These are phyloP conservation scores for Hydropsyche betteni DNA, from an alignment of 2,888 invertebrate species.

Conservation along the genomic window DNA sequence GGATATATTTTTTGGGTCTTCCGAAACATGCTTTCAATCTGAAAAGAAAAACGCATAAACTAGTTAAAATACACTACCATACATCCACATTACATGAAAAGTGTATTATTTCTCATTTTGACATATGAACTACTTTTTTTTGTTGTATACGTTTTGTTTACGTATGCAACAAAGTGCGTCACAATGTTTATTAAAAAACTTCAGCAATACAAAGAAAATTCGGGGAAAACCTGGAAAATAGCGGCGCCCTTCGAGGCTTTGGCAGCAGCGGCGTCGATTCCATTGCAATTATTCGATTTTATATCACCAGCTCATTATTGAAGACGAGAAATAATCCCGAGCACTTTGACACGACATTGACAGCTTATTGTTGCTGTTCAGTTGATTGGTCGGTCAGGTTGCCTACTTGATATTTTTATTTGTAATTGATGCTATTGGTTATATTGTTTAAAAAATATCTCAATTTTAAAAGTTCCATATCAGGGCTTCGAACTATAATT, in stretches of 20 bases:
- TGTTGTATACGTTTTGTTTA: not conserved
- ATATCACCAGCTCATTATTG: not conserved
- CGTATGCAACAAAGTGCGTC: not conserved
- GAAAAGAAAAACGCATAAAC: constrained; percentile 54
- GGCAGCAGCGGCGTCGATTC: constrained; percentile 3
- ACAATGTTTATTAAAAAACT: not conserved
- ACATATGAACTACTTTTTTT: not conserved
- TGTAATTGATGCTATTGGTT: too few species aligned
- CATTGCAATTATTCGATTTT: not conserved
- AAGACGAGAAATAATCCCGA: not conserved
- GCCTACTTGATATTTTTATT: too few species aligned
- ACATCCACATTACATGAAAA: too few species aligned
- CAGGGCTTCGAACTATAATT: too few species aligned
- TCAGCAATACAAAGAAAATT: not conserved
- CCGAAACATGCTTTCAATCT: constrained; percentile 83
- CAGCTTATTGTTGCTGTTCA: not conserved
- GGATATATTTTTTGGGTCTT: constrained; percentile 76
- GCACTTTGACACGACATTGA: constrained; percentile 4
- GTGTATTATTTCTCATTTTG: too few species aligned
- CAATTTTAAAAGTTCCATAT: too few species aligned
- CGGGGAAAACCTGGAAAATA: not conserved
- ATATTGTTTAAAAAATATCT: too few species aligned
- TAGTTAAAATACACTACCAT: too few species aligned
- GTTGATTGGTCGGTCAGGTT: too few species aligned
- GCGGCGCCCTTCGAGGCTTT: not conserved